A percentile compares a stretch with the other conserved stretches of the same genome.
phyloP scores from a whole-genome alignment of 2,888 invertebrate genomes.

The Ariolimax columbianus region DNA sequence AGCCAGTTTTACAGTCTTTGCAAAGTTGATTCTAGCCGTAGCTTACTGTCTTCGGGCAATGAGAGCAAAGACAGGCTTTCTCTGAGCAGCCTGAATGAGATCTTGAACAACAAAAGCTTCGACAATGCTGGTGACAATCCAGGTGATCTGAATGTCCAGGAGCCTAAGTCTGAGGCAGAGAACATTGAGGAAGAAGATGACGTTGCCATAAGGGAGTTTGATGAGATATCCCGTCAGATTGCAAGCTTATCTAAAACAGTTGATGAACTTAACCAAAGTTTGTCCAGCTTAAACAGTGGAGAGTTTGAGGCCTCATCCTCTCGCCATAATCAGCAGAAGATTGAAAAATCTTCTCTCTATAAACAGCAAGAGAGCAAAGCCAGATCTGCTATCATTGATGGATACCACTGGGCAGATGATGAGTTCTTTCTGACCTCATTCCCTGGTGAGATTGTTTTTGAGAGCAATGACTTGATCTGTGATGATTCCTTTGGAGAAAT shows the following conservation, averaged over 20 bases:
- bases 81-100: constrained; percentile 36
- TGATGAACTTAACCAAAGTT: constrained; percentile 69
- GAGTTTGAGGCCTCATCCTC: constrained; percentile 58
- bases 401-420: constrained; percentile 74
- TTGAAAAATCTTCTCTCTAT: background rate
- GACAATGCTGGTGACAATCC: constrained; percentile 2
- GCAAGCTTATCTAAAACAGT: constrained; percentile 72
- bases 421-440: constrained; percentile 71
- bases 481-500: constrained; percentile 60
- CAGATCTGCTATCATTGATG: constrained; percentile 61
- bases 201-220: constrained; percentile 61
- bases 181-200: constrained; percentile 20
- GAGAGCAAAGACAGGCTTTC: constrained; percentile 43
- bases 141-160: background rate
- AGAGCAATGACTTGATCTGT: constrained; percentile 64
- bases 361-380: background rate
- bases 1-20: constrained; percentile 75
- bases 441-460: constrained; percentile 68
- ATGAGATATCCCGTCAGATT: constrained; percentile 70
- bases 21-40: constrained; percentile 67
- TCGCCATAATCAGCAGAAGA: background rate
- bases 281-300: constrained; percentile 70
- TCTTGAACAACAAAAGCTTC: constrained; percentile 33
- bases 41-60: constrained; percentile 55
- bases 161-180: background rate